Evolutionary conservation across 2,113 vertebrate species (phyloP), one percentile per base, ranked within the genome.

Genomic region (Sander lucioperca): DNA sequence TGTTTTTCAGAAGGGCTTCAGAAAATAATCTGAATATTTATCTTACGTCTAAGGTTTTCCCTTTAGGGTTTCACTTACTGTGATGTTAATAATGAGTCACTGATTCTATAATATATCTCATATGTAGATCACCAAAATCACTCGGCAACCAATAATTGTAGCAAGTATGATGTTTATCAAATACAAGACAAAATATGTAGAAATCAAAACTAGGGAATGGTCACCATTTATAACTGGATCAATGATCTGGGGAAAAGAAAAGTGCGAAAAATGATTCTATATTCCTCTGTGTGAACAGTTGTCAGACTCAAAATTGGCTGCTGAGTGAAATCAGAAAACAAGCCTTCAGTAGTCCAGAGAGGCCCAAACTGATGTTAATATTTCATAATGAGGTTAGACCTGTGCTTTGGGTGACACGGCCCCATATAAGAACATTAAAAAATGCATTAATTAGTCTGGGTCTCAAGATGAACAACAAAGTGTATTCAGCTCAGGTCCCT

Each of bases 401-500:
- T 59, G 9, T 61, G 43, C 43, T 23, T 50, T 74, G 27, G 25
- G 45, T 61, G 57, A 74, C 57, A 61, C 3, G 12, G 4, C 13
- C 27, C 3, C 19, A 50, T 50, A 36, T 56, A 11, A 70, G n/a
- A 51, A 23, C 47, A 73, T 50, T 7, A 16, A 21, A 27, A 70
- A 57, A 45, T 30, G 10, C 5, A 59, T 30, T 48, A 59, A 73
- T 73, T 61, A 59, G 57, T 61, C 4, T n/a, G 19, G 7, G 57
- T 74, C 57, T 61, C 56, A 15, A 61, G 71, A 61, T 50, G 54
- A 59, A 51, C 57, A 62, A 50, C 71, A 74, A 30, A 23, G 13
- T 16, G 18, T 61, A n/a, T 74, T 61, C 25, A 74, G 56, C 70
- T 48, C 43, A 30, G 43, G 70, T 73, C 70, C 56, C 70, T 61